Evolutionary conservation across 2,797 vertebrate species (phyloP).

Genomic region (Brachymystax lenok): DNA sequence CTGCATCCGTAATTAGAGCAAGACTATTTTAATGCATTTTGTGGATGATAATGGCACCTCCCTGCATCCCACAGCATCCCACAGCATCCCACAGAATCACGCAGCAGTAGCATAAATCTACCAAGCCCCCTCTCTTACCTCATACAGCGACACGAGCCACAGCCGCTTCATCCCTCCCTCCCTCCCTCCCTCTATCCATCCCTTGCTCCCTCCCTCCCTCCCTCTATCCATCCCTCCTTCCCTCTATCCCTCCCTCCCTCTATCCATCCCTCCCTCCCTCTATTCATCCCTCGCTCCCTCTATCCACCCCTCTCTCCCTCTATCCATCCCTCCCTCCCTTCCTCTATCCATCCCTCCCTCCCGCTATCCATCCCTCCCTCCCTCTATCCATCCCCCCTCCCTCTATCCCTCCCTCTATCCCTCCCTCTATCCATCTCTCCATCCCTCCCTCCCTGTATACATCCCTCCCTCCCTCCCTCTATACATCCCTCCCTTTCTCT

Average conservation of each 20-base stretch:
- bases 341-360: no score
- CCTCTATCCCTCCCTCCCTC: no score
- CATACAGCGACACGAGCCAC: not conserved
- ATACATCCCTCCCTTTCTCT: not conserved
- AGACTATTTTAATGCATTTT: constrained; percentile 68
- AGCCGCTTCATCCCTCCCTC: not conserved
- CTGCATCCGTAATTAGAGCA: constrained; percentile 56
- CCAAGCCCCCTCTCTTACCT: constrained; percentile 11
- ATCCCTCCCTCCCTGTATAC: no score
- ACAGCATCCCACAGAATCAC: constrained; percentile 1
- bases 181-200: no score
- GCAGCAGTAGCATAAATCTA: constrained; percentile 29
- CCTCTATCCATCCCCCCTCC: no score
- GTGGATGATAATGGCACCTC: constrained; percentile 49
- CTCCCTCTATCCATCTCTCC: not conserved
- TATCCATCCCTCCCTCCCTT: not conserved
- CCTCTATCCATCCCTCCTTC: no score
- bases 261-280: not conserved
- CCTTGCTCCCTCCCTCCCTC: not conserved
- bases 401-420: no score
- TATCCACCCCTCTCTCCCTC: no score
- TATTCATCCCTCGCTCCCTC: not conserved
- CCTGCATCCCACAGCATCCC: constrained; percentile 13
- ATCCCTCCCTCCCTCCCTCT: no score
- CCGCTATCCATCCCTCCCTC: not conserved